These are phyloP conservation scores for Ctenodactylus gundi DNA, from an alignment of 2,113 vertebrate genomes.

Conservation along the genomic window DNA sequence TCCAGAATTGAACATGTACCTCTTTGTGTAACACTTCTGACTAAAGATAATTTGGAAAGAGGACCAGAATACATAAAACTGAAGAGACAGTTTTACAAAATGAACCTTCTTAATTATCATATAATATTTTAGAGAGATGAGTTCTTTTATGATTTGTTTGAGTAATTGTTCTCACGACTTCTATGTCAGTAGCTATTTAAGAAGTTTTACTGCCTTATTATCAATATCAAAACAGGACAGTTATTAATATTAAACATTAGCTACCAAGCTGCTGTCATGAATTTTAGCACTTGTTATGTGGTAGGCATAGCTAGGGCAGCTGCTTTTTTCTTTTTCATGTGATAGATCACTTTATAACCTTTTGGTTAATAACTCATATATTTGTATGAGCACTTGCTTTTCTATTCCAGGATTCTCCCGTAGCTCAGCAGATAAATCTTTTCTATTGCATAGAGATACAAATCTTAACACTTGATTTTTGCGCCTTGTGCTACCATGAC, in stretches of 20 bases:
- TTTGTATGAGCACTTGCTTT: background rate
- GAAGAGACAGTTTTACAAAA: background rate
- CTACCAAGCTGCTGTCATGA: background rate
- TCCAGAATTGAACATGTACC: background rate
- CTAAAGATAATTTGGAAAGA: slow-evolving; percentile 2
- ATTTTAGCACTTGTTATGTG: background rate
- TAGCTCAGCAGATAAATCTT: background rate
- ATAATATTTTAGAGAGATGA: background rate
- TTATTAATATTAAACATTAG: slow-evolving; percentile 27
- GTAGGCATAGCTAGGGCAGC: background rate
- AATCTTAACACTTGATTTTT: background rate
- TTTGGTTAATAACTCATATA: background rate
- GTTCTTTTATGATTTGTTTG: slow-evolving; percentile 23
- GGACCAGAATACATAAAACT: background rate
- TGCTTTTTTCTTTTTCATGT: background rate
- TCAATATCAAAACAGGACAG: background rate
- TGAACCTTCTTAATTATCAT: slow-evolving; percentile 17
- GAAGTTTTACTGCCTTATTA: background rate
- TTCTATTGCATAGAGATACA: background rate
- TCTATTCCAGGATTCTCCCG: background rate
- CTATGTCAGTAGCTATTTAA: background rate
- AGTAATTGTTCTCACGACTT: background rate
- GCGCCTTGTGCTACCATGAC: background rate
- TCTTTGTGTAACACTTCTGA: background rate
- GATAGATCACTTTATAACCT: background rate